Percentiles rank a stretch among this genome's conserved stretches.
phyloP scores from a whole-genome alignment of 2,113 vertebrate genomes.

The Ophiodon elongatus region DNA sequence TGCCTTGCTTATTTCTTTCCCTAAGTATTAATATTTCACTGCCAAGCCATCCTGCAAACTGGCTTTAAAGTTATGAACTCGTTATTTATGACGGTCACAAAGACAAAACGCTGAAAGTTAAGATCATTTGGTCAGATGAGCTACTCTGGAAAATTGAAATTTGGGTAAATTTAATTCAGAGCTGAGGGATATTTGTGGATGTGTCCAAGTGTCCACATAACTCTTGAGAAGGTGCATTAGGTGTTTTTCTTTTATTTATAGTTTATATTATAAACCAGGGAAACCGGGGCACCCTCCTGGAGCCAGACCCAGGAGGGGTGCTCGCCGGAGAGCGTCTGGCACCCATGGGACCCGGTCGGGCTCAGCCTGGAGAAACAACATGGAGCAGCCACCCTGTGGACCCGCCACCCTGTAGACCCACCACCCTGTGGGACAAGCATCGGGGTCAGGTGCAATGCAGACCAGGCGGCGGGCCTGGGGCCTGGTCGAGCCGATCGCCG shows the following conservation, averaged over 20 bases:
- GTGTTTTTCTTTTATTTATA: not conserved
- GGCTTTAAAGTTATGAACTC: slow-evolving; percentile 9
- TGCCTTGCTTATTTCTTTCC: slow-evolving; percentile 41
- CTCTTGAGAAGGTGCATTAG: not conserved
- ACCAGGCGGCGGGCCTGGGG: too few relatives aligned
- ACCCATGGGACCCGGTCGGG: too few relatives aligned
- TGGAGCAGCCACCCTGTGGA: too few relatives aligned
- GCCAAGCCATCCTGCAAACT: not conserved
- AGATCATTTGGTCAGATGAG: slow-evolving; percentile 3
- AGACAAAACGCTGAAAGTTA: slow-evolving; percentile 12
- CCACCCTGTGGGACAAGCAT: too few relatives aligned
- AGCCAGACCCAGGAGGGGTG: too few relatives aligned
- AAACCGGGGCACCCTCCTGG: too few relatives aligned
- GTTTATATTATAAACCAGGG: too few relatives aligned
- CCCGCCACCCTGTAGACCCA: too few relatives aligned
- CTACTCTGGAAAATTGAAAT: slow-evolving; percentile 9
- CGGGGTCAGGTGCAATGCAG: too few relatives aligned
- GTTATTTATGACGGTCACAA: slow-evolving; percentile 11
- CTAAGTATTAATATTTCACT: slow-evolving; percentile 31
- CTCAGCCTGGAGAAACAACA: too few relatives aligned
- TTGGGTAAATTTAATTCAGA: slow-evolving; percentile 5
- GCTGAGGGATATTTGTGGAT: not conserved
- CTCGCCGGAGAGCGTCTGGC: too few relatives aligned
- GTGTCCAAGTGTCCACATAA: not conserved
- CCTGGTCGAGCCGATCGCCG: too few relatives aligned